Conservation (phyloP, 2,888 invertebrate genomes). For the Mesopsocus fuscifrons region DNA sequence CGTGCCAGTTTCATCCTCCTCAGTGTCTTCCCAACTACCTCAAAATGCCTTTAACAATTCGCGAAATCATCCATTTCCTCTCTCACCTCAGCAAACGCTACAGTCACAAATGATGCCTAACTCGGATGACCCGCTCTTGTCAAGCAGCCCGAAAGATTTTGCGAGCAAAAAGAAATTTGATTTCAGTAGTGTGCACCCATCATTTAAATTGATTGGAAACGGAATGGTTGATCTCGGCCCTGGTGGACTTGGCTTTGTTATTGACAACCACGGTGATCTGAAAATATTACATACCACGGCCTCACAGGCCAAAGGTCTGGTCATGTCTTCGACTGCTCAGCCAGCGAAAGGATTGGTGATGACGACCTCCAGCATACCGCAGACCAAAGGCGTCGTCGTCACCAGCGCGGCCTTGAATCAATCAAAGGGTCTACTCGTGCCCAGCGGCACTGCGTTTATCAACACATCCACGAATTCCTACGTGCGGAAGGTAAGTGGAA, state of each 20-base stretch:
- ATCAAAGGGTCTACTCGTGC: too few species aligned
- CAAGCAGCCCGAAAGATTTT: conserved; percentile 69
- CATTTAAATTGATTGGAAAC: conserved; percentile 34
- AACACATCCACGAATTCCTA: neutral
- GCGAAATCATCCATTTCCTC: conserved; percentile 21
- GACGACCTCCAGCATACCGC: neutral
- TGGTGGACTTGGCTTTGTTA: conserved; percentile 35
- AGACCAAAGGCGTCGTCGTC: neutral
- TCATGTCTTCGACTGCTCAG: neutral
- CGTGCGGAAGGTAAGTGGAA: conserved; percentile 4
- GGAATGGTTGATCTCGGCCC: conserved; percentile 33
- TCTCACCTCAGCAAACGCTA: conserved; percentile 30
- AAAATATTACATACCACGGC: conserved; percentile 33
- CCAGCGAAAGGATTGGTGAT: neutral
- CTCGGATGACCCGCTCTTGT: conserved; percentile 66
- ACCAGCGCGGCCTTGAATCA: neutral
- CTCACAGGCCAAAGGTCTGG: conserved; percentile 6
- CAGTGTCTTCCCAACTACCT: conserved; percentile 24
- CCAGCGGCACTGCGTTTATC: neutral
- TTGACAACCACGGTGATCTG: conserved; percentile 40
- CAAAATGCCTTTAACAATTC: conserved; percentile 20
- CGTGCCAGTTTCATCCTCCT: conserved; percentile 25
- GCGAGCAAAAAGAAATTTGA: conserved; percentile 16
- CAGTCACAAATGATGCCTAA: conserved; percentile 75
- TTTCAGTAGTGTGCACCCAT: conserved; percentile 25